A percentile compares a stretch with the other conserved stretches of the same genome.
phyloP scores from a whole-genome alignment of 2,888 invertebrate genomes.

The Epistrophe eligans region DNA sequence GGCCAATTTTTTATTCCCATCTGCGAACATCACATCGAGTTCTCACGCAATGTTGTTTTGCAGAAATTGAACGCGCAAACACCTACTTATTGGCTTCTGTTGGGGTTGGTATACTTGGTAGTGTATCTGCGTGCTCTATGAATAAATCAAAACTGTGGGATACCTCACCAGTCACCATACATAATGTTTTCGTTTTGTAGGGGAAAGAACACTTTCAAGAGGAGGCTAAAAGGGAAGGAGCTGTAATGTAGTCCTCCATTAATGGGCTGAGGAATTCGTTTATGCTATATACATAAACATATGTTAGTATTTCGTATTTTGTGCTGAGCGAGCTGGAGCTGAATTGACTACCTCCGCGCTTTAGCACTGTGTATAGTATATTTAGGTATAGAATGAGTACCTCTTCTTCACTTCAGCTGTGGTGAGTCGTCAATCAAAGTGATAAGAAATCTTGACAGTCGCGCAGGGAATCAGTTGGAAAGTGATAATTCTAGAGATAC shows the following conservation, averaged over 20 bases:
- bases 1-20: slow-evolving; percentile 29
- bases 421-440: slow-evolving; percentile 75
- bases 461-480: slow-evolving; percentile 71
- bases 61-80: slow-evolving; percentile 61
- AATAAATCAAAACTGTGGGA: slow-evolving; percentile 73
- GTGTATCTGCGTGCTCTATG: slow-evolving; percentile 73
- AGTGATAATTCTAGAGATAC: slow-evolving; percentile 75
- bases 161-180: slow-evolving; percentile 13
- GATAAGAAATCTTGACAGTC: slow-evolving; percentile 74
- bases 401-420: slow-evolving; percentile 60
- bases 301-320: slow-evolving; percentile 25
- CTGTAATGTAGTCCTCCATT: slow-evolving; percentile 72
- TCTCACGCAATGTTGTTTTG: slow-evolving; percentile 62
- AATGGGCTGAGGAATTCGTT: slow-evolving; percentile 71
- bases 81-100: slow-evolving; percentile 73
- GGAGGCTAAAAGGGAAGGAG: slow-evolving; percentile 11
- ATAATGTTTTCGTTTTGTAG: not conserved
- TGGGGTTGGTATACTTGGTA: slow-evolving; percentile 31
- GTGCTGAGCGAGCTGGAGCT: not conserved
- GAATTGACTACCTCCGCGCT: slow-evolving; percentile 35
- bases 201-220: not conserved
- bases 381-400: slow-evolving; percentile 1
- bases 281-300: too few relatives aligned
- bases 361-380: not conserved
- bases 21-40: slow-evolving; percentile 24